Evolutionary conservation across 2,797 vertebrate genomes (phyloP).

Genomic region (Manis crassicaudata): DNA sequence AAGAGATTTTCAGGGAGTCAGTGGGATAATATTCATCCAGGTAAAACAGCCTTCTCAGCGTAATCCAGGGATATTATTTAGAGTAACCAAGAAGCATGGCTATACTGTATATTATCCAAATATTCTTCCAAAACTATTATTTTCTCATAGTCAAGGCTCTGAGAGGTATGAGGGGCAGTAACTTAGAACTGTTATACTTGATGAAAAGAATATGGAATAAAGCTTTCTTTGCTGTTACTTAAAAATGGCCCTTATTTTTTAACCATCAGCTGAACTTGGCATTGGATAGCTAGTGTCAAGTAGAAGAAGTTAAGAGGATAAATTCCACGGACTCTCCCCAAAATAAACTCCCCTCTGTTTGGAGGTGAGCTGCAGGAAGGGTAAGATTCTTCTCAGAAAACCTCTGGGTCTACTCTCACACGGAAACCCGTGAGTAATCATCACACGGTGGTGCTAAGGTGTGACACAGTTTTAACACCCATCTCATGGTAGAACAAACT

Average conservation of each 20-base stretch:
- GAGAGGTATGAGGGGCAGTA: not conserved
- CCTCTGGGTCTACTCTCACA: not conserved
- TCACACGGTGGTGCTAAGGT: not conserved
- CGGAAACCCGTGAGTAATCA: not conserved
- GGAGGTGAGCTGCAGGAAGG: not conserved
- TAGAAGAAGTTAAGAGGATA: not conserved
- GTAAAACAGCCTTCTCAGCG: not conserved
- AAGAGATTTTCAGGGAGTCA: not conserved
- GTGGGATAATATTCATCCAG: not conserved
- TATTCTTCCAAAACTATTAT: not conserved
- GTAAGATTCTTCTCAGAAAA: not conserved
- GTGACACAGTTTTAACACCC: not conserved
- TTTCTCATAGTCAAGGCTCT: slow-evolving; percentile 4
- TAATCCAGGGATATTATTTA: not conserved
- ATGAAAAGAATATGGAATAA: not conserved
- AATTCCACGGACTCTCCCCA: not conserved
- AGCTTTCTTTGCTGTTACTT: not conserved
- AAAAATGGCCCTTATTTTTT: not conserved
- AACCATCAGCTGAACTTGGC: not conserved
- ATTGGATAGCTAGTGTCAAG: not conserved
- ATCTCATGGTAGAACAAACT: not conserved
- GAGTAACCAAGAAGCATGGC: not conserved
- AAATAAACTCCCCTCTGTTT: not conserved
- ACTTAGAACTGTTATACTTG: not conserved
- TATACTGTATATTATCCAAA: not conserved